Evolutionary conservation across 2,888 invertebrate genomes (phyloP), one percentile per base, ranked within the genome.

Genomic region (Erebia ligea): DNA sequence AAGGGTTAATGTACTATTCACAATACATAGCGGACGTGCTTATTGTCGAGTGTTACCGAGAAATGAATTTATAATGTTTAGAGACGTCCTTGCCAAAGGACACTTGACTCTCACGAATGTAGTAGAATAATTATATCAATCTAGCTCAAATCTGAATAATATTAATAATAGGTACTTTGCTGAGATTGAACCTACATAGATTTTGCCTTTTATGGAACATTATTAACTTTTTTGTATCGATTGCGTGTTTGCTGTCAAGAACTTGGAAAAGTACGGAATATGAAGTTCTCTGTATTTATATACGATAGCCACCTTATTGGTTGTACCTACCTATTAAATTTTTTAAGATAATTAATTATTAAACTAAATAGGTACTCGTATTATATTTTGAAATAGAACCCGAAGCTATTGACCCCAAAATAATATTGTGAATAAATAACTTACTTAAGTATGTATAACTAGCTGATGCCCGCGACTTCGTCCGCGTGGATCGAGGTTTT

Each of bases 81-180:
- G 61, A 59, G 21, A 45, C 48, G 68, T 68, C 71, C 71, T 72
- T 72, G 68, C 62, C 50, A 62, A 40, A 64, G 56, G 61, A 66
- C 45, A 54, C n/a, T 21, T 25, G 25, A 68, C n/a, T 54, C 50
- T 17, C 54, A 19, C 40, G 48, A n/a, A 56, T 50, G 59, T 58
- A 6, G 52, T 52, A 19, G 52, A 13, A 42, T 56, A 65, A 68
- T 65, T 61, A 57, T 63, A 42, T 59, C 50, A 42, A 56, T 59
- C 40, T 59, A 50, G 48, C 15, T n/a, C 57, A 66, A 66, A 40
- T 15, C 25, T 58, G 48, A 13, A 21, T 62, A 21, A 13, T 21
- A 21, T 48, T 21, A 21, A 62, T 62, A 17, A 54, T 19, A 1
- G 34, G 34, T 56, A 21, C 5, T 4, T 25, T 57, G 11, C 56